Evolutionary conservation across 2,797 vertebrate species (phyloP), one percentile per base, ranked within the genome.

Genomic region (Channallabes apus): DNA sequence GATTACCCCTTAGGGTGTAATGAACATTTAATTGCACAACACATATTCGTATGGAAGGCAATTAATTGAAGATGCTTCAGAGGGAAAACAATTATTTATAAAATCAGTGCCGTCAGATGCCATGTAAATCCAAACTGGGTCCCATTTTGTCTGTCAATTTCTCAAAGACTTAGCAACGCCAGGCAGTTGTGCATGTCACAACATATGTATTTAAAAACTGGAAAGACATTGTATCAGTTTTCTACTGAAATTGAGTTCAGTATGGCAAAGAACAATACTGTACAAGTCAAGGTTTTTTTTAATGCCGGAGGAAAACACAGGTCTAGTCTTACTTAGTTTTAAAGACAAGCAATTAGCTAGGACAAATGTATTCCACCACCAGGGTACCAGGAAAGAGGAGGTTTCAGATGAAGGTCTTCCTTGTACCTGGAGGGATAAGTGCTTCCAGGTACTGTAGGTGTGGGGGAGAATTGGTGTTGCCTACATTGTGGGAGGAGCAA

Each of bases 221-320:
- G 46, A 11, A 46, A 46, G 46, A 46, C 41, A 46, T 46, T 46
- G 41, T 46, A 11, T 46, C 41, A 46, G 41, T 46, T 46, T 46
- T 46, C 8, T 46, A 46, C 41, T 46, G 41, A 35, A 35, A 35
- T 35, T 35, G 3, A 35, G 35, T 32, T 32, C 32, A 65, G 3
- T 1, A 65, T 14, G 20, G 0, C 35, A 38, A 41, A 71, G 41
- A 41, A 22, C 9, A 12, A 41, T n/a, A n/a, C n/a, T n/a, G n/a
- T 20, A 41, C 24, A 14, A 72, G 41, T 41, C 35, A 69, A 67
- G 15, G 65, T n/a, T n/a, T 71, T 68, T 18, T 35, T 51, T 17
- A 8, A 5, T 27, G 0, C 24, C 3, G 0, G 0, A 0, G 14
- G 3, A 51, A 73, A 46, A 51, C 4, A 1, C 14, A 2, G 68